These are phyloP conservation scores for Spisula solida DNA, from an alignment of 2,888 invertebrate species.

Conservation along the genomic window DNA sequence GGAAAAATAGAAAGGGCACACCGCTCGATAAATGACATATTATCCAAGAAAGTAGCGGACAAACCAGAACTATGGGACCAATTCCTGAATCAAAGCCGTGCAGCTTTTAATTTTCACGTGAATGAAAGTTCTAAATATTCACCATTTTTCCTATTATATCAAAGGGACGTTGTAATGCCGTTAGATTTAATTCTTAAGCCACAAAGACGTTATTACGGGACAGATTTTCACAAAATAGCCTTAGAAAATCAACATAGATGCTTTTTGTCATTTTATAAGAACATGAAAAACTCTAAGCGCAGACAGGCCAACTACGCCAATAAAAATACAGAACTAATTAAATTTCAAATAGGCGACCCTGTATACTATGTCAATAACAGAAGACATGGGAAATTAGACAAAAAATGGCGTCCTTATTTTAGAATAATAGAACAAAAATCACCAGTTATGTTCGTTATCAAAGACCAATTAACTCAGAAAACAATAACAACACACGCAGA, in stretches of 20 bases:
- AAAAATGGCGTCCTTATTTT: conserved; percentile 67
- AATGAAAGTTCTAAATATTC: conserved; percentile 49
- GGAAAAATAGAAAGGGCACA: conserved; percentile 49
- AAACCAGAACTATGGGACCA: conserved; percentile 57
- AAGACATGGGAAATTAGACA: conserved; percentile 55
- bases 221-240: conserved; percentile 62
- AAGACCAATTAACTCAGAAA: conserved; percentile 53
- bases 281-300: conserved; percentile 55
- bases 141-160: conserved; percentile 66
- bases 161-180: conserved; percentile 61
- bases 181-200: no score
- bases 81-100: conserved; percentile 61
- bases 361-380: conserved; percentile 62
- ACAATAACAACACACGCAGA: conserved; percentile 51
- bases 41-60: conserved; percentile 48
- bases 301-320: conserved; percentile 63
- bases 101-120: conserved; percentile 61
- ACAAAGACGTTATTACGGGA: conserved; percentile 56
- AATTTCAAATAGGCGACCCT: conserved; percentile 60
- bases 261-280: conserved; percentile 47
- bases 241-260: conserved; percentile 66
- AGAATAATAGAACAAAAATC: conserved; percentile 58
- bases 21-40: conserved; percentile 51
- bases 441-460: conserved; percentile 53
- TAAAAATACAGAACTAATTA: conserved; percentile 46